phyloP scores from a whole-genome alignment of 2,888 invertebrate genomes.

The Eristalis pertinax region DNA sequence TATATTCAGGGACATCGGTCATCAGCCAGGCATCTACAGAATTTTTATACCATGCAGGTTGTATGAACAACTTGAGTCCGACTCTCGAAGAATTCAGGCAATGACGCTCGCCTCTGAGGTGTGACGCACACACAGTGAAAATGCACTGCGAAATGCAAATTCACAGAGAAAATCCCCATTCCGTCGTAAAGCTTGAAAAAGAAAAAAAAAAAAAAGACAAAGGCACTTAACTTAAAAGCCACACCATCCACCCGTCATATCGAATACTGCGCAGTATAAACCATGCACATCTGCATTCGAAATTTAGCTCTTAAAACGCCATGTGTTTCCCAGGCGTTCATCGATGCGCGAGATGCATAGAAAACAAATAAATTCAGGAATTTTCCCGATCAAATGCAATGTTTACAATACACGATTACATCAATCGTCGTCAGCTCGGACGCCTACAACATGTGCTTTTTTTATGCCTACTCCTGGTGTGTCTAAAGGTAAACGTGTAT shows the following conservation, averaged over 20 bases:
- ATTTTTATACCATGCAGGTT: too few species aligned
- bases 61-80: too few species aligned
- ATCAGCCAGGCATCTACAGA: too few species aligned
- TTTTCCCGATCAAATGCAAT: slow-evolving; percentile 21
- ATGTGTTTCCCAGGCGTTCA: slow-evolving; percentile 33
- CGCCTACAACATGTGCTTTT: slow-evolving; percentile 22
- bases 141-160: too few species aligned
- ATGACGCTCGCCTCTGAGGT: too few species aligned
- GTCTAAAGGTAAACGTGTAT: slow-evolving; percentile 26
- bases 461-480: background rate
- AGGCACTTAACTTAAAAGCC: background rate
- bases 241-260: background rate
- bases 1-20: too few species aligned
- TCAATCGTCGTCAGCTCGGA: slow-evolving; percentile 28
- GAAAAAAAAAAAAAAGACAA: background rate
- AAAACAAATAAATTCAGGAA: slow-evolving; percentile 35
- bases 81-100: too few species aligned
- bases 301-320: background rate
- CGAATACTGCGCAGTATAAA: background rate
- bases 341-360: slow-evolving; percentile 1
- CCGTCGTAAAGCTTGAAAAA: too few species aligned
- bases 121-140: too few species aligned
- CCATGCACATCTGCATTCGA: background rate
- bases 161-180: too few species aligned
- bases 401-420: slow-evolving; percentile 47